These are phyloP conservation scores for Callyntrura guangdongensis DNA, from an alignment of 2,888 invertebrate genomes.

Conservation along the genomic window DNA sequence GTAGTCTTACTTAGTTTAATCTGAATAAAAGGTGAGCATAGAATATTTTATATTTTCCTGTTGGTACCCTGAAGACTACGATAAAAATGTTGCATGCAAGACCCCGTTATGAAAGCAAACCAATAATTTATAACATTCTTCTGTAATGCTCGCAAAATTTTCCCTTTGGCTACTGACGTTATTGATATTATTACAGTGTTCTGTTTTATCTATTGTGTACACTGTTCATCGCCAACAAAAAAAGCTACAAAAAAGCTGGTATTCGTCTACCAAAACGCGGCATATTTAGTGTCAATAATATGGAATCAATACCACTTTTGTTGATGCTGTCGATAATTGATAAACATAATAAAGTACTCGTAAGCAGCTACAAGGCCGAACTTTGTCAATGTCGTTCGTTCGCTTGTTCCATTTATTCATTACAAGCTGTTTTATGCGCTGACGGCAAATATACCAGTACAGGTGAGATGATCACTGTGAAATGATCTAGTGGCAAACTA, in stretches of 20 bases:
- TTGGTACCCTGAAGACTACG: not conserved
- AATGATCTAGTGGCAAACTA: conserved; percentile 36
- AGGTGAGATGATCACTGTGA: conserved; percentile 28
- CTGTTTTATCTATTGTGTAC: not conserved
- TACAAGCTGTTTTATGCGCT: not conserved
- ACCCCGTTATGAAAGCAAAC: conserved; percentile 18
- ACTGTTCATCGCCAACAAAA: not conserved
- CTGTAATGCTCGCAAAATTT: not conserved
- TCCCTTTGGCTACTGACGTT: conserved; percentile 45
- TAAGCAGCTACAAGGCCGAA: conserved; percentile 69
- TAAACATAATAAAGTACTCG: conserved; percentile 70
- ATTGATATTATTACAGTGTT: conserved; percentile 29
- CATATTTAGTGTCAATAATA: conserved; percentile 45
- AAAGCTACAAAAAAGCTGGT: not conserved
- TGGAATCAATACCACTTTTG: conserved; percentile 64
- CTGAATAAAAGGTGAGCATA: not conserved
- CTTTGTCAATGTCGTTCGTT: conserved; percentile 43
- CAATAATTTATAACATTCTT: conserved; percentile 42
- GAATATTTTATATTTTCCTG: conserved; percentile 6
- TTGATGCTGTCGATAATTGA: conserved; percentile 72
- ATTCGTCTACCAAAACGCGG: conserved; percentile 27
- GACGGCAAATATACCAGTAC: not conserved
- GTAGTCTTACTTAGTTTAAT: not conserved
- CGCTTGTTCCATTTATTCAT: conserved; percentile 40
- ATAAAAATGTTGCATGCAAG: conserved; percentile 3